Evolutionary conservation across 1,140 invertebrate species (phyloP).

Genomic region (Zaprionus africanus): DNA sequence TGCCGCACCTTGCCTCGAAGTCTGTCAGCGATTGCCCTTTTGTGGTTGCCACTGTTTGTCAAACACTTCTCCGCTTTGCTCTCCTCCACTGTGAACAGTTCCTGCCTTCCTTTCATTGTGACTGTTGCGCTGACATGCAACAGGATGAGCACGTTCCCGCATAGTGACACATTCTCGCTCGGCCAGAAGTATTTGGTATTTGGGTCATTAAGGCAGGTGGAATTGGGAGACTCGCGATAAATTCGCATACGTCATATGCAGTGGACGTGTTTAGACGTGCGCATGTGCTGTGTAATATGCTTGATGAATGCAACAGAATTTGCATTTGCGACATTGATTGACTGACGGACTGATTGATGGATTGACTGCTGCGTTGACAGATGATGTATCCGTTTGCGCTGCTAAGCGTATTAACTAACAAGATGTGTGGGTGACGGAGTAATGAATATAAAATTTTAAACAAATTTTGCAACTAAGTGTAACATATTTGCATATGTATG

Average conservation of each 20-base stretch:
- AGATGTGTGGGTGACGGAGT: not conserved
- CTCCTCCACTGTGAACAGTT: not conserved
- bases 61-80: constrained; percentile 1
- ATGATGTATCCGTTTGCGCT: constrained; percentile 6
- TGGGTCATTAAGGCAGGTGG: constrained; percentile 1
- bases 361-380: constrained; percentile 8
- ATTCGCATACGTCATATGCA: not conserved
- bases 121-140: not conserved
- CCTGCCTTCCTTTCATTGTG: not conserved
- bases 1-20: constrained; percentile 6
- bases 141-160: constrained; percentile 12
- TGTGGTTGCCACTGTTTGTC: constrained; percentile 7
- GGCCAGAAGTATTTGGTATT: not conserved
- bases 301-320: constrained; percentile 11
- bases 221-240: not conserved
- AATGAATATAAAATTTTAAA: not conserved
- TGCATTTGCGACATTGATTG: constrained; percentile 26
- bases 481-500: not conserved
- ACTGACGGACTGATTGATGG: not conserved
- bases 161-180: not conserved
- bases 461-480: not conserved
- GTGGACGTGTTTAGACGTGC: constrained; percentile 11
- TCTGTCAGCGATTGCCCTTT: constrained; percentile 46
- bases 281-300: constrained; percentile 3
- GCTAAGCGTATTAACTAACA: not conserved